A percentile compares a stretch with the other conserved stretches of the same genome.
Evolutionary conservation across 1,140 invertebrate species (phyloP).

Genomic region (Dreissena rostriformis): DNA sequence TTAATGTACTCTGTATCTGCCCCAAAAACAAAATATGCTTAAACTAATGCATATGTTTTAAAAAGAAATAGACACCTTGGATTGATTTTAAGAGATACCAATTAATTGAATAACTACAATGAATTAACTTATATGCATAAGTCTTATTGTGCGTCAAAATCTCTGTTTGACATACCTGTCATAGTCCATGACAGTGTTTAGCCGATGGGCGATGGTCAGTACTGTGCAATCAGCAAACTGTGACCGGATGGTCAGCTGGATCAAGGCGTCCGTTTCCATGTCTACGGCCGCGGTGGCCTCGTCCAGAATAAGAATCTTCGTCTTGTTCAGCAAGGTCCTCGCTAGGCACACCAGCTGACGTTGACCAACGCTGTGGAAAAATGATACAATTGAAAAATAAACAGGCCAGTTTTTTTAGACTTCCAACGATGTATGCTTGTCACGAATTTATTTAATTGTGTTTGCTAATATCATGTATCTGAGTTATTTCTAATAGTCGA

Average conservation of each 20-base stretch:
- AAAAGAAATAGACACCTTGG: too few relatives aligned
- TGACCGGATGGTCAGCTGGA: constrained; percentile 92
- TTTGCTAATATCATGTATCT: too few relatives aligned
- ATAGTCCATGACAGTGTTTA: constrained; percentile 94
- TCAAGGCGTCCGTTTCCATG: constrained; percentile 88
- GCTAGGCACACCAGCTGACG: constrained; percentile 93
- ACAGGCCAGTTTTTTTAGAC: not conserved
- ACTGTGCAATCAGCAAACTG: constrained; percentile 95
- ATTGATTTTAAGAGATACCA: too few relatives aligned
- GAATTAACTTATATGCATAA: too few relatives aligned
- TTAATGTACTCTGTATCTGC: too few relatives aligned
- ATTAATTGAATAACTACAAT: too few relatives aligned
- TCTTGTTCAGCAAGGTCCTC: constrained; percentile 91
- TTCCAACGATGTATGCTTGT: too few relatives aligned
- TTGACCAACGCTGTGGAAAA: constrained; percentile 89
- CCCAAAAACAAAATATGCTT: too few relatives aligned
- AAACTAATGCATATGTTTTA: too few relatives aligned
- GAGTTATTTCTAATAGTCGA: too few relatives aligned
- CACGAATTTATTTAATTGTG: too few relatives aligned
- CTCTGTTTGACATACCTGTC: constrained; percentile 64
- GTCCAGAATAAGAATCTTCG: constrained; percentile 96
- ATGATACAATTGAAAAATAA: not conserved
- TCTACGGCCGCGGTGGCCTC: constrained; percentile 92
- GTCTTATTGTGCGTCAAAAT: too few relatives aligned
- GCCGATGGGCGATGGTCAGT: constrained; percentile 95